Base-by-base conservation (phyloP, 2,888 invertebrate genomes). In the Schizotus pectinicornis region DNA sequence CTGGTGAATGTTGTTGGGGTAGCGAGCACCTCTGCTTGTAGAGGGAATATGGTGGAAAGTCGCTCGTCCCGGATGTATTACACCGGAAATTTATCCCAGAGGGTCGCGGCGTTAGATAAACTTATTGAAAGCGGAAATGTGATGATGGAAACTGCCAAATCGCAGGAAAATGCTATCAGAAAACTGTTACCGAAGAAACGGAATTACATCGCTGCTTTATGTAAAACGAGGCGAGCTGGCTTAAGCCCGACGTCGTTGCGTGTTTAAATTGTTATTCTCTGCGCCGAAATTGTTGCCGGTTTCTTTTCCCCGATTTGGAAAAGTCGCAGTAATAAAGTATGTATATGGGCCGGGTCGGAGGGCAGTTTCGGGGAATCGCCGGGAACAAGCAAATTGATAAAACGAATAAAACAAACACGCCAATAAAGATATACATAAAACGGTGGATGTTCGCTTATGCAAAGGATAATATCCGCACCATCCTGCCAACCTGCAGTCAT, bases 61-160 rank as follows among this genome's bases (percentile, higher is more conserved):
- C 65, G 66, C 62, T 48, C 62, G 57, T 59, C 42, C 37, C 34
- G 36, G 49, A 62, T 56, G 62, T 65, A 67, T 65, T 63, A 65
- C 59, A 57, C 56, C 62, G 59, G 63, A 65, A 67, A 65, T 65
- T 66, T 66, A 68, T 67, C 67, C 65, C 67, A 66, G 63, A 68
- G 65, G 67, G 65, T 65, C 64, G 67, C 54, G 59, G 68, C 57
- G 66, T 67, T 66, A 71, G 69, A 70, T 72, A 69, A 70, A 71
- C 70, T 72, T 70, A 72, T 72, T 71, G 71, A 69, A 69, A 69
- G 63, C 64, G 72, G 72, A 71, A 71, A 69, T 63, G 68, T 64
- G 67, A 69, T 69, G 70, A 72, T 70, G 70, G 67, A 68, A 70
- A 69, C 65, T 70, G 68, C 67, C 69, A 72, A 70, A 70, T 70